A percentile compares a stretch with the other conserved stretches of the same genome.
Conservation (phyloP, 2,888 invertebrate species). For the Acanthosepion lycidas region DNA sequence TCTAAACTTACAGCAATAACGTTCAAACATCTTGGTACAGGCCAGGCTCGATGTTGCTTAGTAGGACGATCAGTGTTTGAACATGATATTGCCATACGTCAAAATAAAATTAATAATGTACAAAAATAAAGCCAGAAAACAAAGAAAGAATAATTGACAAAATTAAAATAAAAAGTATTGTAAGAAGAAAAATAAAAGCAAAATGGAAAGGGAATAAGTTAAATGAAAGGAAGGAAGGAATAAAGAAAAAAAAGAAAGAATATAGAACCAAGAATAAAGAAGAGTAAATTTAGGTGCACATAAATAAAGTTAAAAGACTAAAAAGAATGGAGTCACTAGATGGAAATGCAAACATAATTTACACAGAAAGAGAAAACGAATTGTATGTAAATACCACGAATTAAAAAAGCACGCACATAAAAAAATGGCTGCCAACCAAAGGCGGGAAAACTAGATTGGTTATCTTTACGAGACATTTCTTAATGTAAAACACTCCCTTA, state of each 20-base stretch:
- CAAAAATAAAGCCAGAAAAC: too few relatives aligned
- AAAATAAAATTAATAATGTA: too few relatives aligned
- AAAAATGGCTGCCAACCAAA: background rate
- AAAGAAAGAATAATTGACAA: too few relatives aligned
- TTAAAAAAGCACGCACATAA: background rate
- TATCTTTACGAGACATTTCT: constrained; percentile 33
- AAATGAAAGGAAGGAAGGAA: background rate
- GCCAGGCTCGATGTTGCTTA: too few relatives aligned
- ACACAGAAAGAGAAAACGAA: background rate
- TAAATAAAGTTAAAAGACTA: background rate
- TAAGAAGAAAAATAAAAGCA: too few relatives aligned
- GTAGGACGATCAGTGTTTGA: too few relatives aligned
- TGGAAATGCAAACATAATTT: background rate
- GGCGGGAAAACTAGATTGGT: background rate
- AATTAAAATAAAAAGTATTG: too few relatives aligned
- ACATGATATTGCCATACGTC: too few relatives aligned
- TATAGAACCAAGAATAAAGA: background rate
- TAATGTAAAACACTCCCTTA: background rate
- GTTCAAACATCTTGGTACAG: too few relatives aligned
- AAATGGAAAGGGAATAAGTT: background rate
- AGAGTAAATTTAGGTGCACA: background rate
- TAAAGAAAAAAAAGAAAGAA: background rate
- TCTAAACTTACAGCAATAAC: too few relatives aligned
- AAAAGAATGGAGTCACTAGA: background rate
- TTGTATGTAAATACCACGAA: background rate